Conservation (phyloP, 2,113 vertebrate species). For the Sterna hirundo region DNA sequence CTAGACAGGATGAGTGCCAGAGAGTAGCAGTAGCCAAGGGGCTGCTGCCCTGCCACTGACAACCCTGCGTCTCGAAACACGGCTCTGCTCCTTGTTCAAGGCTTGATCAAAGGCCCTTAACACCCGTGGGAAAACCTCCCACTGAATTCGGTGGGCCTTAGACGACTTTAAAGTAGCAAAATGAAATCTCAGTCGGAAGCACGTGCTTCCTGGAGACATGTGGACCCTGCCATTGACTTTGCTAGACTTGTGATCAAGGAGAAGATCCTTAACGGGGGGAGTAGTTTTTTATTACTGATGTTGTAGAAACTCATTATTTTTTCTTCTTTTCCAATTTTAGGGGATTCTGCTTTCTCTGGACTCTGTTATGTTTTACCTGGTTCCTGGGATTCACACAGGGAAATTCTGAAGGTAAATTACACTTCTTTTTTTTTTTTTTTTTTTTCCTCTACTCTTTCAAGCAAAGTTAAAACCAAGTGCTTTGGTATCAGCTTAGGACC, state of each 20-base stretch:
- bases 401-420: conserved; percentile 90
- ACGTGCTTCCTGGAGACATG: not conserved
- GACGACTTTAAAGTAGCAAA: not conserved
- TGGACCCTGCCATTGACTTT: not conserved
- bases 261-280: not conserved
- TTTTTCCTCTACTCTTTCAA: not conserved
- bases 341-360: conserved; percentile 92
- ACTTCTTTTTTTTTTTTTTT: too few species aligned
- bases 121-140: not conserved
- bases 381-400: conserved; percentile 91
- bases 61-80: not conserved
- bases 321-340: conserved; percentile 72
- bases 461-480: not conserved
- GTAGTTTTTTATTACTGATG: not conserved
- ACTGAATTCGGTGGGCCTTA: not conserved
- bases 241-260: not conserved
- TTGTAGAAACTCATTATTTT: conserved; percentile 22
- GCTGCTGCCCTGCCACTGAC: not conserved
- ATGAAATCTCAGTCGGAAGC: not conserved
- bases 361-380: conserved; percentile 87
- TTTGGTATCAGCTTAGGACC: not conserved
- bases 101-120: not conserved
- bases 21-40: not conserved
- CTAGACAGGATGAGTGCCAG: not conserved
- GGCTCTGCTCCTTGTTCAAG: not conserved